Conservation (phyloP, 2,797 vertebrate genomes). For the Heteromormyrus szaboi region DNA sequence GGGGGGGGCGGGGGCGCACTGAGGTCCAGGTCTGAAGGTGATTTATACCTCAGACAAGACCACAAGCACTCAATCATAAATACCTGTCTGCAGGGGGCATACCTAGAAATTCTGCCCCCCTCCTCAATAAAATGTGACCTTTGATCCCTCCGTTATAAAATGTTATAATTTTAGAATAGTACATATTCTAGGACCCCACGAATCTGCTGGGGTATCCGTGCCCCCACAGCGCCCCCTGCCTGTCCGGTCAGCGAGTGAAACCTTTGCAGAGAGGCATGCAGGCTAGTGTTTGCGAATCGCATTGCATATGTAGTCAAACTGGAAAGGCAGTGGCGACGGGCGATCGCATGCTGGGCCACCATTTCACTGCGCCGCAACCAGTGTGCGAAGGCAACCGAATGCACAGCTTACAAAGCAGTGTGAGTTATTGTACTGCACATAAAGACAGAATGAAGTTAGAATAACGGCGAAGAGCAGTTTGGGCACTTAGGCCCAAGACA, state of each 20-base stretch:
- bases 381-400: not conserved
- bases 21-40: not conserved
- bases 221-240: not conserved
- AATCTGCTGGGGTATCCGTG: not conserved
- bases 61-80: not conserved
- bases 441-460: not conserved
- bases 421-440: not conserved
- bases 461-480: not conserved
- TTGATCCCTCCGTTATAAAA: not conserved
- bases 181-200: not conserved
- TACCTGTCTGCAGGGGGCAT: not conserved
- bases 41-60: not conserved
- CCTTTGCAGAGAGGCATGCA: not conserved
- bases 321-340: not conserved
- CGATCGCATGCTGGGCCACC: not conserved
- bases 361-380: not conserved
- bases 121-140: not conserved
- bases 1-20: not conserved
- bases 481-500: not conserved
- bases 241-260: not conserved
- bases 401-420: not conserved
- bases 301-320: not conserved
- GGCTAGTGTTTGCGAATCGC: not conserved
- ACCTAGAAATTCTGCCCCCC: not conserved
- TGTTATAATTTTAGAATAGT: not conserved